Base-by-base conservation (phyloP, 1,140 invertebrate species). In the Zaprionus gabonicus region DNA sequence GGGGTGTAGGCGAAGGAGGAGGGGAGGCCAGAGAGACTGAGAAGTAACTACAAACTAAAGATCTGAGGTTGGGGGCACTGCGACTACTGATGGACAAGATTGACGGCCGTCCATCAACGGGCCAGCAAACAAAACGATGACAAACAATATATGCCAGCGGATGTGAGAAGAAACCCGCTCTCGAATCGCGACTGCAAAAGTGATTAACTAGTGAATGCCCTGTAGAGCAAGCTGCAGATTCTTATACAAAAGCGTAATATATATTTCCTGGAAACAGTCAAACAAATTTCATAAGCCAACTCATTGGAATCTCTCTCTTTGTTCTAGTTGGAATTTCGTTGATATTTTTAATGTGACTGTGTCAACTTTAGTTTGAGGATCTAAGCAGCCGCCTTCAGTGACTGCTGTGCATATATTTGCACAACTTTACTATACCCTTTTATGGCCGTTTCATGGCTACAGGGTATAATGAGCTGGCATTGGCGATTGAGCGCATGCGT, bases 111-210 rank as follows among this genome's bases (percentile, higher is more conserved):
- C 74, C 78, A 76, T 72, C 74, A 80, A 58, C 70, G 58, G 64
- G 27, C 56, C 57, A 51, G 65, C 72, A 75, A 87, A 81, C 82
- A 83, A 86, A 87, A 80, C 77, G 71, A 78, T 87, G 84, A 88
- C 81, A 78, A 81, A 87, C 84, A 87, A 75, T 81, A 78, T 75
- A 78, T 66, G 73, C 73, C 55, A 71, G 46, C 73, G 68, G 73
- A 76, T 65, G 68, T 44, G 55, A 71, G 36, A 67, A 64, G 79
- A 80, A 76, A 68, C 76, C 28, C 60, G 62, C 68, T 78, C 77
- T 78, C 77, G 57, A 59, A 25, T 20, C 20, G 46, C 25, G 23
- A 3, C 10, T 55, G 56, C 23, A 7, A 44, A 20, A 4, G 25
- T 28, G 34, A 23, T 9, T 25, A 53, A 46, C 51, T 66, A 5